phyloP scores from a whole-genome alignment of 92 coral and sea anemone genomes.

The Hydrozoanthus gracilis region DNA sequence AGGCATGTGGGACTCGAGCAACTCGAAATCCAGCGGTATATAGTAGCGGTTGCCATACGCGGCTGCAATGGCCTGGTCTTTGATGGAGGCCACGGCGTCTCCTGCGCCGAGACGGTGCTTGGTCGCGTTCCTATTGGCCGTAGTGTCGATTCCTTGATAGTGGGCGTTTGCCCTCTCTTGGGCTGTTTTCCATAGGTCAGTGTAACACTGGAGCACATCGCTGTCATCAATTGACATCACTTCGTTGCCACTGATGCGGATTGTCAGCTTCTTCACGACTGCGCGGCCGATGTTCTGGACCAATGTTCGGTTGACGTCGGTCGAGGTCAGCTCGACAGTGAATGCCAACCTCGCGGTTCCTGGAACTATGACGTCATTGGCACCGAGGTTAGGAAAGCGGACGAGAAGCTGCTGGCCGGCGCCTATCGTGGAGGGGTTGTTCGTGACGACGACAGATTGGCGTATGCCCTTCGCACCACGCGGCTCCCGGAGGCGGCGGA shows the following conservation, averaged over 20 bases:
- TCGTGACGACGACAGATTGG: conserved; percentile 40
- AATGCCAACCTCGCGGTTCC: conserved; percentile 36
- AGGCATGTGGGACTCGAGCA: conserved; percentile 26
- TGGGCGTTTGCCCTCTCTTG: conserved; percentile 10
- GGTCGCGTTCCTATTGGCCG: conserved; percentile 21
- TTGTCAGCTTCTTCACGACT: conserved; percentile 15
- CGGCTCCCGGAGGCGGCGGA: conserved; percentile 20
- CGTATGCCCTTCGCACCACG: conserved; percentile 20
- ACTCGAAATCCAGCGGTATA: conserved; percentile 30
- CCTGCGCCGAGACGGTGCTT: conserved; percentile 22
- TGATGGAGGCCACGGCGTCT: conserved; percentile 23
- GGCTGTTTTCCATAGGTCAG: conserved; percentile 16
- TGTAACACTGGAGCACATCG: conserved; percentile 32
- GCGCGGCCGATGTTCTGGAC: conserved; percentile 32
- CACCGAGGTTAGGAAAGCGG: too few species aligned
- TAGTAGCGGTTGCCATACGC: conserved; percentile 23
- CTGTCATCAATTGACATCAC: conserved; percentile 7
- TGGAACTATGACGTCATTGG: conserved; percentile 35
- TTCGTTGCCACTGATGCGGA: not conserved
- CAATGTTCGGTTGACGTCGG: conserved; percentile 19
- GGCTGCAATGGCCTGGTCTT: conserved; percentile 31
- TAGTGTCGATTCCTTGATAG: conserved; percentile 31
- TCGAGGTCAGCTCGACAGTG: not conserved
- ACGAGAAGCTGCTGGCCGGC: conserved; percentile 10
- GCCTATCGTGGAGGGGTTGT: conserved; percentile 34